phyloP scores from a whole-genome alignment of 2,797 vertebrate species.

The Chaunax sp. region DNA sequence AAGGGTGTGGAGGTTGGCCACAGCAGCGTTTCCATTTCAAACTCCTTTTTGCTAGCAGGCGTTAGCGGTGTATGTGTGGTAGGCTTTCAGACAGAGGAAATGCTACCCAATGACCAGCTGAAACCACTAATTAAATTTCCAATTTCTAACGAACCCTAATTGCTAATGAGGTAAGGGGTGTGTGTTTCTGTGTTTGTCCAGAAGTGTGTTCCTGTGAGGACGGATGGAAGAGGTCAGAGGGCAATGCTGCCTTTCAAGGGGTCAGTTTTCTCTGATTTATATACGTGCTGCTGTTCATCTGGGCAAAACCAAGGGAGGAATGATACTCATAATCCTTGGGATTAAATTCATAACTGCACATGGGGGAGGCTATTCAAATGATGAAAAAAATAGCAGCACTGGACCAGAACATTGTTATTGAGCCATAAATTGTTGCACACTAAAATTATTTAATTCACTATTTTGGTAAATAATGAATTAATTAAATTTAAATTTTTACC shows the following conservation, averaged over 20 bases:
- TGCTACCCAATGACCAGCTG: constrained; percentile 55
- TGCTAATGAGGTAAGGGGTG: constrained; percentile 70
- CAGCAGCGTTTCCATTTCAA: constrained; percentile 77
- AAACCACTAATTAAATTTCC: constrained; percentile 83
- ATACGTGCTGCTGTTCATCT: constrained; percentile 23
- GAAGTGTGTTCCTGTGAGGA: constrained; percentile 48
- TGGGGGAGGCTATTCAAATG: neutral
- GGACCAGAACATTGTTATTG: neutral
- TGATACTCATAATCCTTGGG: constrained; percentile 1
- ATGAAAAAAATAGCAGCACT: neutral
- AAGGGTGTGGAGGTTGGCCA: constrained; percentile 74
- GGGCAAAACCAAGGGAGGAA: constrained; percentile 9
- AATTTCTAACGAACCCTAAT: constrained; percentile 81
- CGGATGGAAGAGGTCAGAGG: constrained; percentile 67
- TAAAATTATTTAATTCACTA: neutral
- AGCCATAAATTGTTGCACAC: neutral
- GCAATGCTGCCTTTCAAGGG: constrained; percentile 44
- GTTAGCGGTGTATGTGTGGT: constrained; percentile 41
- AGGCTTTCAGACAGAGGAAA: constrained; percentile 62
- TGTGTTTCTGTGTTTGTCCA: constrained; percentile 40
- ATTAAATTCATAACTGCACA: neutral
- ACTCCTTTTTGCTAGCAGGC: constrained; percentile 50
- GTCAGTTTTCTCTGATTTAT: constrained; percentile 35
- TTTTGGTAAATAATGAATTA: too few species aligned
- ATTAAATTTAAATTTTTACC: too few species aligned